Base-by-base conservation (phyloP, 2,888 invertebrate species). In the Gymnocheta viridis region DNA sequence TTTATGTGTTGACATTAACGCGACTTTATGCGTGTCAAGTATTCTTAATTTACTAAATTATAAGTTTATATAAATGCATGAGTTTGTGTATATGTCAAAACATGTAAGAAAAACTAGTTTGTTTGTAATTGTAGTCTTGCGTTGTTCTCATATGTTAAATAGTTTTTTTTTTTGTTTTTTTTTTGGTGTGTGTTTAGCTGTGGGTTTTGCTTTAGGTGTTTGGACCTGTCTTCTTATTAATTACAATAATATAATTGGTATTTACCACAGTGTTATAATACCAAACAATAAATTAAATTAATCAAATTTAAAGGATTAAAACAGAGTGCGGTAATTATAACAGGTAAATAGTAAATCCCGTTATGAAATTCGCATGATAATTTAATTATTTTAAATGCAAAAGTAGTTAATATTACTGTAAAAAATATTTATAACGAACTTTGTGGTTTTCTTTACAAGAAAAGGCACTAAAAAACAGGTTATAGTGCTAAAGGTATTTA, bases 1-100 rank as follows among this genome's bases (percentile, higher is more conserved):
- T 82, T 78, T 73, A 78, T 82, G 82, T 82, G 82, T 82, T 82
- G 82, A 82, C 78, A 82, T 82, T 82, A 82, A 82, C 82, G 82
- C 78, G 78, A 82, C 66, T 73, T 73, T 82, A 82, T 78, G 82
- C 82, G 54, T 82, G 82, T 78, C 82, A 82, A 82, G 73, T 78
- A 82, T 78, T 54, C 73, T 82, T 82, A 82, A 78, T 82, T 82
- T 82, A 67, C 78, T 56, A 78, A 78, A 78, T 82, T 78, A 78
- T 73, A 73, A 54, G 44, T 66, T 64, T 66, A 47, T 60, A 19
- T 62, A 32, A 32, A 14, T 66, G 10, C 27, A 29, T 7, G 27
- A 47, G 41, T 24, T 24, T 49, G 17, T 27, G 4, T 66, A n/a
- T 44, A 17, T 44, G 56, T 60, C 1, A 24, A 29, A 49, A 49